Evolutionary conservation across 1,140 invertebrate genomes (phyloP), one percentile per base, ranked within the genome.

Genomic region (Panulirus ornatus): DNA sequence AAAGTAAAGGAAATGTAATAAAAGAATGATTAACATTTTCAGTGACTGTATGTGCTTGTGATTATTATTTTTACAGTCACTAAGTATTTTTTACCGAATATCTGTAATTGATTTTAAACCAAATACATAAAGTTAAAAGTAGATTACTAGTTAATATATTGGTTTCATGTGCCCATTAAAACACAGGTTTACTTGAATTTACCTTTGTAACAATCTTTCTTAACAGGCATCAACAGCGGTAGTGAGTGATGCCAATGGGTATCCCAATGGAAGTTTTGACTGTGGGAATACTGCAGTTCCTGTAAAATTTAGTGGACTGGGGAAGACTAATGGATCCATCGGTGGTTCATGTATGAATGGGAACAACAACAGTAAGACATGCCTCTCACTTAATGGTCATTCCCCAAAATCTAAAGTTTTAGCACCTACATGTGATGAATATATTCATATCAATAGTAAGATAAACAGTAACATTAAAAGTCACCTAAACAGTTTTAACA

Each of bases 151-250:
- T n/a, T n/a, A n/a, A n/a, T n/a, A n/a, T n/a, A n/a, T n/a, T n/a
- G n/a, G n/a, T n/a, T n/a, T n/a, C n/a, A n/a, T n/a, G n/a, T n/a
- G n/a, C n/a, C n/a, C n/a, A n/a, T n/a, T n/a, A n/a, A n/a, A n/a
- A n/a, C n/a, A n/a, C n/a, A n/a, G n/a, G n/a, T n/a, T n/a, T n/a
- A n/a, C n/a, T n/a, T 54, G 22, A 54, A 11, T 54, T 54, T 54
- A 22, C 9, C 22, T 9, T 54, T 54, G 9, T 54, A 11, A 66
- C 22, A 11, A 38, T 54, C 6, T 70, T 27, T 30, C 16, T 44
- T n/a, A 47, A 66, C 81, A 84, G 81, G 58, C 81, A 84, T 84
- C 81, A 84, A 84, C 81, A 71, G 81, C 81, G 81, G 58, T 84
- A 84, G 42, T 63, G 54, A 84, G 58, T 42, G 81, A 84, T 54